These are phyloP conservation scores for Glyphotaelius pellucidus DNA, from an alignment of 2,888 invertebrate species.

Conservation along the genomic window DNA sequence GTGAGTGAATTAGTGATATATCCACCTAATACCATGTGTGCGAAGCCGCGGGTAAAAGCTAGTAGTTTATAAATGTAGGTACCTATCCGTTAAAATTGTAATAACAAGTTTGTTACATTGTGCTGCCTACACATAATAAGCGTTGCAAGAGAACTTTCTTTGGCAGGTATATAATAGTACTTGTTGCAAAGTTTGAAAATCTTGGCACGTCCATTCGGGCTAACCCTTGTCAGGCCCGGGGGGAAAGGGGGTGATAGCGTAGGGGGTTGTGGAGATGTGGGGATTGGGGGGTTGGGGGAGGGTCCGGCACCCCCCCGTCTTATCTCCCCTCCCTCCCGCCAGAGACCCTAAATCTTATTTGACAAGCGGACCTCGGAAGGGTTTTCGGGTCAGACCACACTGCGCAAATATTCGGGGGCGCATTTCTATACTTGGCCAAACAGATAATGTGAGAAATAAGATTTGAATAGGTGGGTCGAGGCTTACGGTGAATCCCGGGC, in stretches of 20 bases:
- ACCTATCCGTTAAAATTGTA: background rate
- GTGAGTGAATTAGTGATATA: no score
- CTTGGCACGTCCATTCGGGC: conserved; percentile 66
- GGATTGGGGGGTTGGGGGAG: conserved; percentile 42
- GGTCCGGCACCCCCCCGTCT: conserved; percentile 55
- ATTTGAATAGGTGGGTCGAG: conserved; percentile 9
- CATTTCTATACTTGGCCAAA: conserved; percentile 42
- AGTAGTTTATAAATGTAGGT: background rate
- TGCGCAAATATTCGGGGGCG: conserved; percentile 56
- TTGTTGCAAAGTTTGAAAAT: conserved; percentile 64
- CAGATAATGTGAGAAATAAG: conserved; percentile 40
- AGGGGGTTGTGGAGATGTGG: conserved; percentile 46
- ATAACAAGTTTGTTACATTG: background rate
- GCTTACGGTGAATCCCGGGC: background rate
- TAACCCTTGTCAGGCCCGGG: conserved; percentile 65
- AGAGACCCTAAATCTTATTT: conserved; percentile 66
- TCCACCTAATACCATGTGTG: no score
- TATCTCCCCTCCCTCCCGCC: conserved; percentile 42
- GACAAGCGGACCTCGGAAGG: conserved; percentile 64
- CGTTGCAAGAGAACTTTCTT: conserved; percentile 4
- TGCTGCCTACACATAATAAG: background rate
- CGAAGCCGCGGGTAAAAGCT: no score
- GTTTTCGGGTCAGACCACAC: conserved; percentile 65
- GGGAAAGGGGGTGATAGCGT: conserved; percentile 46
- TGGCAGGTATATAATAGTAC: conserved; percentile 55